Base-by-base conservation (phyloP, 2,797 vertebrate genomes). In the Smutsia temminckii region DNA sequence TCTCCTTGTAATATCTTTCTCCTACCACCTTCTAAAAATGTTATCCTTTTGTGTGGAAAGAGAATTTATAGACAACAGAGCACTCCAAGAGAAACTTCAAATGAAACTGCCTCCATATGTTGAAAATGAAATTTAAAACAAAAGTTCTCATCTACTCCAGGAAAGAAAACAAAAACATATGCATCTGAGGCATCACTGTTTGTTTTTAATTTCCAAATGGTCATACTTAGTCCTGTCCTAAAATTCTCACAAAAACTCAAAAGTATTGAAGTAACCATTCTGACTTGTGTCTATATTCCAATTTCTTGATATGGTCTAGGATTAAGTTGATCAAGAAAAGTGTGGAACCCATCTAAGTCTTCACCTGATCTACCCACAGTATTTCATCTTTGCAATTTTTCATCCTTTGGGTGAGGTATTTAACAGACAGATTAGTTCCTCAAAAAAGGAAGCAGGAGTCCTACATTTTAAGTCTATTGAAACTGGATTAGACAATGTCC, bases 131-230 rank as follows among this genome's bases (percentile, higher is more conserved):
- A 94, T 87, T 34, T 85, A 83, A 89, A 93, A 94, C 85, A 89
- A 96, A 90, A 96, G 23, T 81, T 91, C 66, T 93, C 59, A 86
- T 78, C 63, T 75, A 89, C 61, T 96, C 79, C 91, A 92, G 68
- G 40, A 95, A 97, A 84, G 86, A 88, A 96, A 96, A 97, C 78
- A 96, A 87, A 97, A 97, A 95, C 79, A 71, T 12, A 63, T 95
- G 49, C n/a, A 88, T 64, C 32, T 46, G 53, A 94, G n/a, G 42
- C 27, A 6, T 61, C 81, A 46, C 8, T 91, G 78, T 89, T 86
- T 68, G 49, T 92, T 74, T 74, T 93, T 21, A 84, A 61, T 93
- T 90, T 69, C 80, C 59, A 94, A 84, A 53, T 40, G 69, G 34
- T 77, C 40, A 89, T 74, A 92, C 18, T 69, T 16, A 1, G 0